Base-by-base conservation (phyloP, 2,113 vertebrate species). In the Mormyrus iriodes region DNA sequence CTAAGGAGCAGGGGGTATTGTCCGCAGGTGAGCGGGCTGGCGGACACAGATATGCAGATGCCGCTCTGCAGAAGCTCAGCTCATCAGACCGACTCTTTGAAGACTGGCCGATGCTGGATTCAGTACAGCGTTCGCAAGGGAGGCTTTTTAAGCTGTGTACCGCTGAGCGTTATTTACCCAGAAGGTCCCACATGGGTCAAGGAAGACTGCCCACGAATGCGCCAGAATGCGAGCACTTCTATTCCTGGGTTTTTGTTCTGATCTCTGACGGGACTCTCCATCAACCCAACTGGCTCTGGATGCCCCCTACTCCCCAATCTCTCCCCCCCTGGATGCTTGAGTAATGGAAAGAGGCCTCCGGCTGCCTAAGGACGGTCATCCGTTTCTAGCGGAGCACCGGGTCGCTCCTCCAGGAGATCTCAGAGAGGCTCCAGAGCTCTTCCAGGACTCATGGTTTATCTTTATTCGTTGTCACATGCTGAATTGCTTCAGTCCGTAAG, bases 21-120 rank as follows among this genome's bases (percentile, higher is more conserved):
- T 53, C 86, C 3, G 55, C n/a, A 87, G 49, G 53, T 44, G 31
- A 87, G 35, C 19, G 10, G 86, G 52, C 55, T 87, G 86, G 31
- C 53, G 8, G 55, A 39, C 42, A 13, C 52, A 44, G 86, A 87
- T 87, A 48, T 35, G 89, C 90, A 92, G 88, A 90, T 17, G 49
- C 85, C 87, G 5, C 61, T 19, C 46, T 52, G 87, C 90, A 46
- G 55, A 61, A 39, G 39, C n/a, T 88, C 61, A 69, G 53, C 83
- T n/a, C 44, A 51, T 51, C 27, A 35, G 51, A 21, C 27, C n/a
- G 46, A 79, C 4, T 84, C 87, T 89, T 91, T 90, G 84, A 49
- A 44, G 44, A 48, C 51, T 55, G 85, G 31, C 51, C 0, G 24
- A 51, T 5, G 48, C 35, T 39, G 48, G 51, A 53, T 39, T 55